Base-by-base conservation (phyloP, 2,113 vertebrate species). In the Gobiocypris rarus region DNA sequence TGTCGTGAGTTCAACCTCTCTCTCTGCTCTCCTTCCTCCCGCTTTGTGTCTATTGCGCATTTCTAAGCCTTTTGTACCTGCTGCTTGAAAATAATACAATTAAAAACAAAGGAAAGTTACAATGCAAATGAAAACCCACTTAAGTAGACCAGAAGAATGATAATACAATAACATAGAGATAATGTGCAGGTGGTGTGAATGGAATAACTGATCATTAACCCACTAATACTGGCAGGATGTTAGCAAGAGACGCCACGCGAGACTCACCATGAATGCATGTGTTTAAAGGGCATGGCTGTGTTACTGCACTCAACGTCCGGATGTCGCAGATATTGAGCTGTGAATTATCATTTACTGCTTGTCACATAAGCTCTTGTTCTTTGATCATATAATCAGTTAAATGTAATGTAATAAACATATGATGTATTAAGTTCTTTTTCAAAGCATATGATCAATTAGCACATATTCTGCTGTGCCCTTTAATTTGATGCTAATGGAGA, bases 1-100 rank as follows among this genome's bases (percentile, higher is more conserved):
- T 94, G 91, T 93, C 45, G 93, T 94, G 92, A 93, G 91, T 94
- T 95, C 91, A 95, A 93, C 90, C 90, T 94, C 89, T 85, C 76
- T 88, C 59, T 69, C 91, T 94, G 90, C 93, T 93, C 92, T 93
- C 93, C 92, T 90, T 91, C 90, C 89, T 92, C 90, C 89, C 85
- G 86, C 91, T 91, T 89, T 94, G 88, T 95, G 91, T 94, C 90
- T 91, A 92, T 92, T 93, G 89, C 91, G 88, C n/a, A n/a, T n/a
- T n/a, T n/a, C n/a, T 10, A 61, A 74, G 26, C 14, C 54, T 80
- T 81, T 87, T 88, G 87, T 88, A 86, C 84, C 89, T 87, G 88
- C 69, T 91, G 91, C 87, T 92, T 93, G 90, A 86, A 84, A 92
- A 93, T 88, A 90, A 71, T 52, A 78, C 24, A 63, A 34, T 48